These are phyloP conservation scores for Aphrophora alni DNA, from an alignment of 2,888 invertebrate species.

Conservation along the genomic window DNA sequence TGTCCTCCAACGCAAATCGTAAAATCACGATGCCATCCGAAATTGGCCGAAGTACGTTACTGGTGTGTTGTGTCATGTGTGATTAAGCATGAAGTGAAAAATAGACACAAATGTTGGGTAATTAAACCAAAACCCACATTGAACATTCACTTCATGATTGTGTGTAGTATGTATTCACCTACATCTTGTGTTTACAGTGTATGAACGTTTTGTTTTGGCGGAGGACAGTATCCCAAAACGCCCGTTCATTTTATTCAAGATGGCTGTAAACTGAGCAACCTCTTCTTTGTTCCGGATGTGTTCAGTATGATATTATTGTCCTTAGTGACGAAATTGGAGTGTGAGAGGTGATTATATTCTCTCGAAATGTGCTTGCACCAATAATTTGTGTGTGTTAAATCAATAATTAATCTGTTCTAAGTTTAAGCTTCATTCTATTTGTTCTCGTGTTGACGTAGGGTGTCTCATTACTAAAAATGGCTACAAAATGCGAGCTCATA, in stretches of 20 bases:
- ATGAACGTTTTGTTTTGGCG: conserved; percentile 26
- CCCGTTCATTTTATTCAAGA: conserved; percentile 61
- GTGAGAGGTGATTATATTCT: conserved; percentile 64
- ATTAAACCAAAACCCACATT: conserved; percentile 14
- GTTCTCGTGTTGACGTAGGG: background rate
- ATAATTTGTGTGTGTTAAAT: background rate
- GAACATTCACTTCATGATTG: conserved; percentile 10
- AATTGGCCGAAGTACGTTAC: conserved; percentile 23
- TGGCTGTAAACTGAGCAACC: conserved; percentile 73
- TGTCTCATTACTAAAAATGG: background rate
- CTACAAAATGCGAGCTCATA: background rate
- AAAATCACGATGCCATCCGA: conserved; percentile 8
- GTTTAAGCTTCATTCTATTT: background rate
- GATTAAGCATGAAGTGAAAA: conserved; percentile 28
- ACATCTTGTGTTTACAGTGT: conserved; percentile 3
- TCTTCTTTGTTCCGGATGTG: conserved; percentile 68
- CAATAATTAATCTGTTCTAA: background rate
- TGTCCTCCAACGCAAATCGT: background rate
- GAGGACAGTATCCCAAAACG: conserved; percentile 35
- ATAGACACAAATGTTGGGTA: conserved; percentile 21
- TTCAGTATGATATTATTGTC: conserved; percentile 73
- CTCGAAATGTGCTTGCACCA: background rate
- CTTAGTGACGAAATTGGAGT: conserved; percentile 67
- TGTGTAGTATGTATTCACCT: background rate
- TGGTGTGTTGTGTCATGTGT: conserved; percentile 28